phyloP scores from a whole-genome alignment of 1,140 invertebrate genomes.

The Fopius arisanus region DNA sequence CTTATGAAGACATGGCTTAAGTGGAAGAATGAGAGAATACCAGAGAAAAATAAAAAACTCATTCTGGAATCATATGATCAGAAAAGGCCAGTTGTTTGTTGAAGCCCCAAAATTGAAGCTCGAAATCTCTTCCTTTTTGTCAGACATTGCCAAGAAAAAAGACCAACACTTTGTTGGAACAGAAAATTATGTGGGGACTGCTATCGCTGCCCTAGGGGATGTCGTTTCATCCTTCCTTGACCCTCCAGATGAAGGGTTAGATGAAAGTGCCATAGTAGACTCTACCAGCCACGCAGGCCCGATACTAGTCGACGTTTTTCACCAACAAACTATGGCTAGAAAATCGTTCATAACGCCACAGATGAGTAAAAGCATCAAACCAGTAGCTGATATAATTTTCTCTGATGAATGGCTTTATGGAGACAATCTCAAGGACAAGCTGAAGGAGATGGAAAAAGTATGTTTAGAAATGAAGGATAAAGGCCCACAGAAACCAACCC shows the following conservation, averaged over 20 bases:
- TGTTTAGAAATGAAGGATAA: slow-evolving; percentile 12
- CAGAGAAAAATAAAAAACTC: slow-evolving; percentile 23
- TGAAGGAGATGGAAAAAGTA: slow-evolving; percentile 26
- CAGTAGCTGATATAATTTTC: slow-evolving; percentile 15
- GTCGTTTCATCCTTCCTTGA: background rate
- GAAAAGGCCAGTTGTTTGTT: slow-evolving; percentile 15
- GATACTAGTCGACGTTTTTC: slow-evolving; percentile 23
- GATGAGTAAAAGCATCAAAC: slow-evolving; percentile 25
- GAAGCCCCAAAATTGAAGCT: slow-evolving; percentile 31
- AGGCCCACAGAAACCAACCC: background rate
- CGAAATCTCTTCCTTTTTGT: slow-evolving; percentile 20
- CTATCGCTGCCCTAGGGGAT: slow-evolving; percentile 16
- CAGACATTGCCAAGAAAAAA: slow-evolving; percentile 20
- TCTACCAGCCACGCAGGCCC: background rate
- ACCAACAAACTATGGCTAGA: slow-evolving; percentile 25
- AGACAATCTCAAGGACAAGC: slow-evolving; percentile 18
- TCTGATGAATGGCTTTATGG: slow-evolving; percentile 34
- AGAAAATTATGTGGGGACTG: slow-evolving; percentile 22
- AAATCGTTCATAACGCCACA: slow-evolving; percentile 28
- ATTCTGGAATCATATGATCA: slow-evolving; percentile 21
- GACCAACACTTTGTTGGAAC: slow-evolving; percentile 25
- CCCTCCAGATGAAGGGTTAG: background rate
- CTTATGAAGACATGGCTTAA: background rate
- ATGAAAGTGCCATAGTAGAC: background rate
- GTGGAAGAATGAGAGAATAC: slow-evolving; percentile 11